phyloP scores from a whole-genome alignment of 2,797 vertebrate genomes.

The Enteromius argenteus region DNA sequence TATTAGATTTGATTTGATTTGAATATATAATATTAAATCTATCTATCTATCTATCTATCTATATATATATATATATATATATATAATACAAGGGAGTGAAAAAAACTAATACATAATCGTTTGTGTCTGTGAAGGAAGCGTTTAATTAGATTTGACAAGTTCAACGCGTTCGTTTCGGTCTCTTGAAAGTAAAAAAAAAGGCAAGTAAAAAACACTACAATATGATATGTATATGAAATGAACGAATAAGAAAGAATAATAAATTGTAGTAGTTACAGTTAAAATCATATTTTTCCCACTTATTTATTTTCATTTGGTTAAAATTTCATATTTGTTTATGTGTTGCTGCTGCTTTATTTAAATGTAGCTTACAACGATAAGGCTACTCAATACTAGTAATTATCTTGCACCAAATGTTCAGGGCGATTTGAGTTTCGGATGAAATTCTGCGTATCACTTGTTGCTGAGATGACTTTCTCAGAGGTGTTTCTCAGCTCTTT shows the following conservation, averaged over 20 bases:
- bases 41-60: no score
- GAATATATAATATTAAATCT: not conserved
- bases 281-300: not conserved
- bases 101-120: slow-evolving; percentile 60
- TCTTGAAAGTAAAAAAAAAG: slow-evolving; percentile 79
- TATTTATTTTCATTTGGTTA: not conserved
- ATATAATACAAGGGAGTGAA: slow-evolving; percentile 52
- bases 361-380: not conserved
- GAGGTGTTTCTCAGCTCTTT: not conserved
- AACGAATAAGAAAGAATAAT: not conserved
- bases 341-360: not conserved
- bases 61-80: no score
- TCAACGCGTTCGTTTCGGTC: slow-evolving; percentile 86
- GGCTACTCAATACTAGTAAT: not conserved
- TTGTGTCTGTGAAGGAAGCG: slow-evolving; percentile 70
- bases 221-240: not conserved
- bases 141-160: slow-evolving; percentile 96
- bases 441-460: slow-evolving; percentile 24
- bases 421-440: not conserved
- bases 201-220: slow-evolving; percentile 72
- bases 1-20: not conserved
- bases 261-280: not conserved
- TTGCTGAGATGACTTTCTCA: slow-evolving; percentile 48
- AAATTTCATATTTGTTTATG: not conserved
- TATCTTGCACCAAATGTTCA: not conserved